phyloP scores from a whole-genome alignment of 30 jellyfish, hydroid and myxozoan genomes.

The Chrysaora quinquecirrha region DNA sequence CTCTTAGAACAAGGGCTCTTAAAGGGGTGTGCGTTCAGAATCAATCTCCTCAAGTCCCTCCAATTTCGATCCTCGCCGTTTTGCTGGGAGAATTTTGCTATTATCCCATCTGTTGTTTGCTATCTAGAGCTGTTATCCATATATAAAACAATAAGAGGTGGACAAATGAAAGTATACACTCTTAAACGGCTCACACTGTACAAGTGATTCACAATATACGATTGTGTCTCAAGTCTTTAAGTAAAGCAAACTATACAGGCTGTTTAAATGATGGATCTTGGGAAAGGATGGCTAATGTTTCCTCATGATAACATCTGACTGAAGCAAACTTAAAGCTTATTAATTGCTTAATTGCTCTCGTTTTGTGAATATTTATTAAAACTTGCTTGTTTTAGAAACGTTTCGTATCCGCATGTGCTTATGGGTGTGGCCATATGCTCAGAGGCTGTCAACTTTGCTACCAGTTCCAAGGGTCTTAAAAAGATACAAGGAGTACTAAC shows the following conservation, averaged over 20 bases:
- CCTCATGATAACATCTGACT: conserved; percentile 61
- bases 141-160: conserved; percentile 54
- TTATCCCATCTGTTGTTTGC: conserved; percentile 77
- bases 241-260: conserved; percentile 74
- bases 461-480: too few relatives aligned
- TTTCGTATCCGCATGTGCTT: not conserved
- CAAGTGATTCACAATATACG: conserved; percentile 46
- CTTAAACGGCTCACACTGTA: conserved; percentile 55
- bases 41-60: conserved; percentile 52
- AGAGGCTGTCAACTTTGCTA: too few relatives aligned
- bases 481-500: too few relatives aligned
- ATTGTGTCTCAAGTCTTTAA: conserved; percentile 45
- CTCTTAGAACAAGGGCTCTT: conserved; percentile 23
- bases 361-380: not conserved
- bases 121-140: conserved; percentile 72
- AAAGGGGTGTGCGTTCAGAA: conserved; percentile 54
- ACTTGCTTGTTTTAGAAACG: conserved; percentile 4
- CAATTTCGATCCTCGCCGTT: conserved; percentile 82
- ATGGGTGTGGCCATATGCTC: conserved; percentile 74
- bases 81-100: conserved; percentile 77
- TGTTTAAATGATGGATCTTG: conserved; percentile 57
- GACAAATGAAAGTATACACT: conserved; percentile 60
- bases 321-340: conserved; percentile 41
- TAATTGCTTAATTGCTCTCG: conserved; percentile 51
- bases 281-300: conserved; percentile 45